phyloP scores from a whole-genome alignment of 2,888 invertebrate genomes.

The Amphimallon solstitiale region DNA sequence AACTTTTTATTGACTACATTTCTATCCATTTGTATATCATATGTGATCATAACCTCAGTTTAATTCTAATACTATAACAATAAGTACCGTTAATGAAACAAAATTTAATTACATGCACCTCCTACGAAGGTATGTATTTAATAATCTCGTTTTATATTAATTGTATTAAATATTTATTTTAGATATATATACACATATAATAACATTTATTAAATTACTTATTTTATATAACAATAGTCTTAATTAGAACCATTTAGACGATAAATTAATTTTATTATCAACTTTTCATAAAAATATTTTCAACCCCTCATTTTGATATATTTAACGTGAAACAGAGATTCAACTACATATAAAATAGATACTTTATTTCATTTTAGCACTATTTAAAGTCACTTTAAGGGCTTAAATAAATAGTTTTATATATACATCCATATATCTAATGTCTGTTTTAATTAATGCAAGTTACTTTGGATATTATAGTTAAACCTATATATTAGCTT shows the following conservation, averaged over 20 bases:
- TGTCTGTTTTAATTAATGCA: no score
- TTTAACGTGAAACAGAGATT: no score
- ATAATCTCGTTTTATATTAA: background rate
- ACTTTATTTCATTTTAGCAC: no score
- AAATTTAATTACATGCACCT: background rate
- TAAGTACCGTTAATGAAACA: constrained; percentile 19
- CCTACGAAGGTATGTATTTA: background rate
- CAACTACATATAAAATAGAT: no score
- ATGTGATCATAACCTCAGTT: background rate
- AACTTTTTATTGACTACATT: constrained; percentile 36
- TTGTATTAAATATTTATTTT: background rate
- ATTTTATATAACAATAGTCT: constrained; percentile 10
- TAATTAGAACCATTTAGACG: background rate
- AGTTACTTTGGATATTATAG: no score
- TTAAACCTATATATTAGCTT: no score
- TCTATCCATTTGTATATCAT: constrained; percentile 17
- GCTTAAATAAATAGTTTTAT: no score
- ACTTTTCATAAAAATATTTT: no score
- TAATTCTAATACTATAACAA: constrained; percentile 20
- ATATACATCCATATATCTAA: no score
- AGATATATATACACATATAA: constrained; percentile 8
- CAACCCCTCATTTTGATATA: no score
- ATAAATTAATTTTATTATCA: no score
- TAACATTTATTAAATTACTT: constrained; percentile 22
- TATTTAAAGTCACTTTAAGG: no score